Conservation (phyloP, 2,888 invertebrate genomes). For the Margaritifera margaritifera region DNA sequence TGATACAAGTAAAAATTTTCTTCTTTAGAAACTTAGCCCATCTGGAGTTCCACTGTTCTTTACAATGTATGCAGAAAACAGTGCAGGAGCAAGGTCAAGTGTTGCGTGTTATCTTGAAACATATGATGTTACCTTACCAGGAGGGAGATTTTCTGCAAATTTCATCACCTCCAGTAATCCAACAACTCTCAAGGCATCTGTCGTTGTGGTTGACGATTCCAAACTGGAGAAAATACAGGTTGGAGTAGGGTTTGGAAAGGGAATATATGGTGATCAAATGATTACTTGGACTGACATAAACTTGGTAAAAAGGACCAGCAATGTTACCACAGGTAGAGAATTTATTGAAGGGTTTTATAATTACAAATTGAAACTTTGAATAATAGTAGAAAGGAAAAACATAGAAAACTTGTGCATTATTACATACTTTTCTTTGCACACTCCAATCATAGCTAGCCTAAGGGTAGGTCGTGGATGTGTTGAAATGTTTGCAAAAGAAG, state of each 20-base stretch:
- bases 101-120: conserved; percentile 48
- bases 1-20: background rate
- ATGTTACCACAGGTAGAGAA: no score
- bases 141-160: conserved; percentile 41
- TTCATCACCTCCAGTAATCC: conserved; percentile 51
- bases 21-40: conserved; percentile 4
- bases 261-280: conserved; percentile 36
- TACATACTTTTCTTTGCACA: no score
- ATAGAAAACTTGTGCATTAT: no score
- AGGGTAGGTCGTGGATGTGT: no score
- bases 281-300: conserved; percentile 23
- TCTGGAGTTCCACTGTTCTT: conserved; percentile 51
- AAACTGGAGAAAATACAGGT: conserved; percentile 18
- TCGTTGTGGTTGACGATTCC: conserved; percentile 51
- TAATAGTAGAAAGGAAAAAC: no score
- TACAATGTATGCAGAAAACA: conserved; percentile 49
- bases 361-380: no score
- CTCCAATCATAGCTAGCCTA: no score
- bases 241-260: conserved; percentile 35
- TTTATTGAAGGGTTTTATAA: no score
- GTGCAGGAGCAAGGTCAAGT: conserved; percentile 36
- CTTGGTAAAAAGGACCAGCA: background rate
- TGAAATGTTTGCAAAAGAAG: no score
- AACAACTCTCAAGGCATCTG: conserved; percentile 32
- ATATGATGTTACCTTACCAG: conserved; percentile 51